Evolutionary conservation across 2,113 vertebrate genomes (phyloP).

Genomic region (Stomatorhinus ivindoensis): DNA sequence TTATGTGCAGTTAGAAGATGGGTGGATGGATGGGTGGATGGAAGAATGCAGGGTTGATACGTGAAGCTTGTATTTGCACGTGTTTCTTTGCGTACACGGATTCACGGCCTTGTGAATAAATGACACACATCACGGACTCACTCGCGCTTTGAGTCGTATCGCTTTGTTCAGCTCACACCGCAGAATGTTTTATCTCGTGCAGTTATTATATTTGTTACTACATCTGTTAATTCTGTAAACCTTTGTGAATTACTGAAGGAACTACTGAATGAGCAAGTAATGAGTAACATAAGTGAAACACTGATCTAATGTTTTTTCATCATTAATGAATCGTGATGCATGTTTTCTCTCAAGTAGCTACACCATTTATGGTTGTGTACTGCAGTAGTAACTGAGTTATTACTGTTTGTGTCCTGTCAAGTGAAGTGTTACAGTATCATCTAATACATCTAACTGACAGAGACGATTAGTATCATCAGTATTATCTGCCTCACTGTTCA

Average conservation of each 20-base stretch:
- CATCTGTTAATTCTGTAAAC: not conserved
- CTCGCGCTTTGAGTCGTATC: not conserved
- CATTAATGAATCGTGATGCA: not conserved
- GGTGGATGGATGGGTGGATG: not conserved
- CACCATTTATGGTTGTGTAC: not conserved
- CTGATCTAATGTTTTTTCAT: not conserved
- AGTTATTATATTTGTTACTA: not conserved
- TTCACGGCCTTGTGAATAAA: not conserved
- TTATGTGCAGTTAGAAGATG: not conserved
- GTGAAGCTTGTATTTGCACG: not conserved
- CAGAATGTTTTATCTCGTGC: not conserved
- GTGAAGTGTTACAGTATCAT: not conserved
- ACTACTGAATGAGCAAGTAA: not conserved
- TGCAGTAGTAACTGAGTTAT: not conserved
- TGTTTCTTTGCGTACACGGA: not conserved
- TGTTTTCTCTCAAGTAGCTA: not conserved
- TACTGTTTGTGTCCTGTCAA: not conserved
- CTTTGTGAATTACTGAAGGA: not conserved
- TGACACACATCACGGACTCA: not conserved
- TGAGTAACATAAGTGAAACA: not conserved
- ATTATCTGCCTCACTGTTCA: not conserved
- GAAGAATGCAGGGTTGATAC: not conserved
- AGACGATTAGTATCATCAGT: not conserved
- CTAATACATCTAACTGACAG: not conserved
- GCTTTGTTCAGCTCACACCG: conserved; percentile 8